Evolutionary conservation across 2,113 vertebrate genomes (phyloP), one percentile per base, ranked within the genome.

Genomic region (Tetrax tetrax): DNA sequence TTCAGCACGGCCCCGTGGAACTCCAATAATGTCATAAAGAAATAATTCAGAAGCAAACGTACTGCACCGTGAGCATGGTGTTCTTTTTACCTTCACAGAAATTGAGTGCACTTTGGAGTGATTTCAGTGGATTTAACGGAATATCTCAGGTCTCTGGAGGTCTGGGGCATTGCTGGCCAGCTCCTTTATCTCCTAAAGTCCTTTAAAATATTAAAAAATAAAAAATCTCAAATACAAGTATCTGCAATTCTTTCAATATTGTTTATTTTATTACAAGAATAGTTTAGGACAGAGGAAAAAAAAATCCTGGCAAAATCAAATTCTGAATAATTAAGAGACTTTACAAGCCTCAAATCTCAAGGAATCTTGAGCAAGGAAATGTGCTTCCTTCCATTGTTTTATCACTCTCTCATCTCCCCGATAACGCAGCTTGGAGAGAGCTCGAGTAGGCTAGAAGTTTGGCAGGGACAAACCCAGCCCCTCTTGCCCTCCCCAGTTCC

Each of bases 61-160:
- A 3, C 43, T 9, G 22, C 29, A 10, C 12, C 13, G 47, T 0
- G 2, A 12, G 14, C 0, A 2, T 1, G 24, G 54, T 9, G 33
- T 8, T 47, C 11, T 15, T 33, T 18, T 29, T 27, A 21, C n/a
- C 1, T 24, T 4, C 43, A 19, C 27, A 59, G 41, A 41, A 63
- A 66, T 1, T 1, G 33, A 38, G 14, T 6, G 31, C 5, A 10
- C 31, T 48, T 38, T 7, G 37, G 37, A 50, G 29, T 5, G 33
- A 65, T 53, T n/a, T 12, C 63, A 19, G n/a, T 8, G 41, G 64
- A 45, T 51, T 83, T 47, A 59, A n/a, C 3, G 37, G n/a, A 35
- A 45, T 35, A 65, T 18, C 10, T 37, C 50, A 27, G 27, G 33
- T 35, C 27, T 57, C 28, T 17, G 28, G 25, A 43, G 22, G 22